Evolutionary conservation across 2,113 vertebrate genomes (phyloP).

Genomic region (Poicephalus gulielmi): DNA sequence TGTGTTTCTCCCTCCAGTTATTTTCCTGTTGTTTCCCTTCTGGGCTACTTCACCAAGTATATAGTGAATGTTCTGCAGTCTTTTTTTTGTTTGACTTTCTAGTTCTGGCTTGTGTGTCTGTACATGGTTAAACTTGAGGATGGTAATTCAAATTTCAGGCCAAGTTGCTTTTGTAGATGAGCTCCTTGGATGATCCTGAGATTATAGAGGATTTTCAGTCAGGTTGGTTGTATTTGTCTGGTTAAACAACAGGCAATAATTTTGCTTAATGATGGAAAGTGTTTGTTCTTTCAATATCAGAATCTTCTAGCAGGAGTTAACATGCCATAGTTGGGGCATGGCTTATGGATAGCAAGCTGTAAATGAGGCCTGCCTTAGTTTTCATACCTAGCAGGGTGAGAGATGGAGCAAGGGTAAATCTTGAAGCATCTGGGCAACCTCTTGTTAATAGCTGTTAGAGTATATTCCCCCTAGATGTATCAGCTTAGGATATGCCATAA

Average conservation of each 20-base stretch:
- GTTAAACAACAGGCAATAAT: background rate
- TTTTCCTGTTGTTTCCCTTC: background rate
- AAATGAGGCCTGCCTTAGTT: background rate
- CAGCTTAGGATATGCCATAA: background rate
- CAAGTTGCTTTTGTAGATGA: background rate
- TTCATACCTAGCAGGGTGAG: background rate
- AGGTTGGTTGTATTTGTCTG: background rate
- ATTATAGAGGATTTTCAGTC: background rate
- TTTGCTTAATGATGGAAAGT: background rate
- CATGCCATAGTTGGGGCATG: fast-evolving
- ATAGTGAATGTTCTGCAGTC: background rate
- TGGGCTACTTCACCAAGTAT: background rate
- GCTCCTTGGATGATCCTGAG: background rate
- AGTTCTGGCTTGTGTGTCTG: background rate
- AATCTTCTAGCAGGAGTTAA: background rate
- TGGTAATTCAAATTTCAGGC: background rate
- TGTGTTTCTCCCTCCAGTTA: background rate
- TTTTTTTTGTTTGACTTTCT: background rate
- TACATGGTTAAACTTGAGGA: background rate
- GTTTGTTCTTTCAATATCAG: background rate
- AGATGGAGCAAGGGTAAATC: background rate
- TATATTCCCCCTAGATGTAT: background rate
- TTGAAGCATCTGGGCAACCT: background rate
- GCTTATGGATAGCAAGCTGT: background rate
- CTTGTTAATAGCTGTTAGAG: background rate